Conservation (phyloP, 1,140 invertebrate species). For the Arctopsyche grandis region DNA sequence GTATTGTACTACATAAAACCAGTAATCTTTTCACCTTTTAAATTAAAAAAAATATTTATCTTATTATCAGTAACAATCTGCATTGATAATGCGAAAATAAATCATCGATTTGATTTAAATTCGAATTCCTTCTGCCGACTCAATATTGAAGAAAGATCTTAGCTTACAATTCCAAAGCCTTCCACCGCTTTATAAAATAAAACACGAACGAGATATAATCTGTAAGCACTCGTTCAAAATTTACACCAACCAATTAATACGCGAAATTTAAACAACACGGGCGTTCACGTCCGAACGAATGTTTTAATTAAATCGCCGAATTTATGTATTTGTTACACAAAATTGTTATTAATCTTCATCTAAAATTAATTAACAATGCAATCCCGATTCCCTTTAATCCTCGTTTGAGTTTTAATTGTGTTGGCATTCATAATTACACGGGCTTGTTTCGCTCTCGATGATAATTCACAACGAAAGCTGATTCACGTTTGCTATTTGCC, state of each 20-base stretch:
- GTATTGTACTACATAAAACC: no score
- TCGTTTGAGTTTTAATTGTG: background rate
- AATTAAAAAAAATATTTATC: no score
- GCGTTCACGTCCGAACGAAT: background rate
- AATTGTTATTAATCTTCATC: background rate
- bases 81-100: background rate
- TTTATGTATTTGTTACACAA: background rate
- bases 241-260: no score
- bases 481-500: background rate
- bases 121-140: background rate
- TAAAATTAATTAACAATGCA: background rate
- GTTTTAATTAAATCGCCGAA: constrained; percentile 3
- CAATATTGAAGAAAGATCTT: no score
- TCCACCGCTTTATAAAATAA: no score
- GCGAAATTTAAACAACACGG: no score
- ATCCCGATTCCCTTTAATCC: constrained; percentile 3
- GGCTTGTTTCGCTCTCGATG: background rate
- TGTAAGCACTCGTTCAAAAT: no score
- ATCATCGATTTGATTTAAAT: no score
- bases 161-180: no score
- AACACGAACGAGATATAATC: no score
- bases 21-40: no score
- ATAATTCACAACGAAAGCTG: background rate
- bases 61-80: no score
- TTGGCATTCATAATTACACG: background rate